Conservation (phyloP, 37 sponge, comb jelly and placozoan species). For the Mnemiopsis leidyi region DNA sequence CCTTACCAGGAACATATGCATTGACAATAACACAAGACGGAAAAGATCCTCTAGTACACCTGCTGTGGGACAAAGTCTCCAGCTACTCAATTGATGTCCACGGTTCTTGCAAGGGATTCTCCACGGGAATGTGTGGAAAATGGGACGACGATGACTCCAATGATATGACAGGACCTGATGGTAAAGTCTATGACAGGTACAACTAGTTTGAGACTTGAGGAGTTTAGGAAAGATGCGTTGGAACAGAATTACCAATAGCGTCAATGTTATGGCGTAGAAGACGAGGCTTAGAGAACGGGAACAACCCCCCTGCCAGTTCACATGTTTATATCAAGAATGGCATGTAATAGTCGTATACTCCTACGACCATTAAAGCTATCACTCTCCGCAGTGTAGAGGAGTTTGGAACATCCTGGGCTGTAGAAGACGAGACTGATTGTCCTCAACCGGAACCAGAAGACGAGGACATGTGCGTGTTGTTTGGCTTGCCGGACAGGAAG, state of each 20-base stretch:
- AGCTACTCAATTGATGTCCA: neutral
- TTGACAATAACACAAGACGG: neutral
- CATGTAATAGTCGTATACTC: too few species aligned
- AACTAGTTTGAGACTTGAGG: too few species aligned
- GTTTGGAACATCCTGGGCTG: slow-evolving; percentile 27
- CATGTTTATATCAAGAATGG: too few species aligned
- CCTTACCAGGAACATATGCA: neutral
- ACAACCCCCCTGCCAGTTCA: too few species aligned
- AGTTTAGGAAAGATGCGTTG: too few species aligned
- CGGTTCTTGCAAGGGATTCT: slow-evolving; percentile 41
- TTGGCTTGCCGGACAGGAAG: neutral
- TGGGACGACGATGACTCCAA: neutral
- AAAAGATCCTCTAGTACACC: neutral
- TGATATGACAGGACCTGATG: neutral
- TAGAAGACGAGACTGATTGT: slow-evolving; percentile 10
- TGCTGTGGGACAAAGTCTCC: slow-evolving; percentile 8
- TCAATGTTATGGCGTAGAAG: too few species aligned
- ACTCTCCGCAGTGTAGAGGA: slow-evolving; percentile 9
- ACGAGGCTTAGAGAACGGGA: too few species aligned
- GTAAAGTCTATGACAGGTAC: neutral
- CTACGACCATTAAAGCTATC: too few species aligned
- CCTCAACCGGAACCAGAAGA: neutral
- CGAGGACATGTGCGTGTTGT: neutral
- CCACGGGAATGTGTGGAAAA: slow-evolving; percentile 12
- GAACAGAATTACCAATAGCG: too few species aligned